These are phyloP conservation scores for Drosophila carrolli DNA, from an alignment of 1,140 invertebrate genomes.

Conservation along the genomic window DNA sequence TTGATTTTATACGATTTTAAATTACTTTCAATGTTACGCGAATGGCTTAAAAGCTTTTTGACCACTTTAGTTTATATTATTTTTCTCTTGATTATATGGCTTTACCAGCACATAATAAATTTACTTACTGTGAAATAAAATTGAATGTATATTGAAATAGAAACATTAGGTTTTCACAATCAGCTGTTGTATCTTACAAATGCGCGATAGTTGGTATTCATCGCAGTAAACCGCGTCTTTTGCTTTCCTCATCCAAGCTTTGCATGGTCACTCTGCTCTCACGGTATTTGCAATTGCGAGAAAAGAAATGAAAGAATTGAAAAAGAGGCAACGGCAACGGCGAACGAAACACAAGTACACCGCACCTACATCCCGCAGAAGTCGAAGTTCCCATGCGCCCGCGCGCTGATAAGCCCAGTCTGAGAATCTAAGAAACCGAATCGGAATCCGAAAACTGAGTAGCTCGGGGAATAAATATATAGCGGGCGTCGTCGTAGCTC, in stretches of 20 bases:
- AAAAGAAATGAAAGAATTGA: conserved; percentile 1
- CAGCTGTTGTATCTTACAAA: not conserved
- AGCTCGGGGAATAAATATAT: conserved; percentile 52
- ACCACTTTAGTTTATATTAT: too few species aligned
- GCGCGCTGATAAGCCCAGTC: conserved; percentile 37
- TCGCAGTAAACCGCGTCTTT: not conserved
- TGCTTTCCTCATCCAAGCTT: not conserved
- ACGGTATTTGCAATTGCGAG: conserved; percentile 2
- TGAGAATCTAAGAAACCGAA: not conserved
- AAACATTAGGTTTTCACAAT: not conserved
- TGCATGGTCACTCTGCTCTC: conserved; percentile 15
- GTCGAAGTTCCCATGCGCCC: conserved; percentile 38
- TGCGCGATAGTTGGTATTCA: not conserved
- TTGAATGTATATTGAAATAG: too few species aligned
- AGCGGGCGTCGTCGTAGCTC: conserved; percentile 30
- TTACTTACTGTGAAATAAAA: too few species aligned
- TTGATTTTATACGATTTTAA: too few species aligned
- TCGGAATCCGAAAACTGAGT: conserved; percentile 52
- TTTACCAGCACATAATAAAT: too few species aligned
- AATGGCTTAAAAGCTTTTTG: too few species aligned
- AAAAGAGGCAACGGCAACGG: not conserved
- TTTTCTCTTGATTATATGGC: too few species aligned
- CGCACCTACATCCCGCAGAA: conserved; percentile 5
- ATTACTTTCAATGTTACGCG: too few species aligned
- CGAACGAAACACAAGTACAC: not conserved